phyloP scores from a whole-genome alignment of 2,888 invertebrate species.

The Keiferia lycopersicella region DNA sequence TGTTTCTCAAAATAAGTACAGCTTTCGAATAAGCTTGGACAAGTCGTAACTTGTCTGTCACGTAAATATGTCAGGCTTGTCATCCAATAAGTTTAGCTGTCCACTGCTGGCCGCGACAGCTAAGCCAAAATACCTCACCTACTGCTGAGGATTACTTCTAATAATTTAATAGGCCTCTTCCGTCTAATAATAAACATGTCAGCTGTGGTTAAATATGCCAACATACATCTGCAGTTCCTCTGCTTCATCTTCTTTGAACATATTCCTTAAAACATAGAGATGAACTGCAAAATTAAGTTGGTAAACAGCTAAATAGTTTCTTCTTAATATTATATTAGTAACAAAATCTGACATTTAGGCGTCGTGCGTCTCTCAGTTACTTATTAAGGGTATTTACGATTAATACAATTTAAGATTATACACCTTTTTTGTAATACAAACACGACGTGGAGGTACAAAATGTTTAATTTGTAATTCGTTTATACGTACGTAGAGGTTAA shows the following conservation, averaged over 20 bases:
- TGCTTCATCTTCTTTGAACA: conserved; percentile 33
- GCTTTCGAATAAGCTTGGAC: conserved; percentile 27
- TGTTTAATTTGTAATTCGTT: conserved; percentile 74
- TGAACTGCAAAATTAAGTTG: conserved; percentile 31
- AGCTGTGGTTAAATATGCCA: conserved; percentile 68
- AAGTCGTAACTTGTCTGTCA: conserved; percentile 47
- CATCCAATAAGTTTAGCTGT: conserved; percentile 53
- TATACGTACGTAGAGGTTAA: conserved; percentile 69
- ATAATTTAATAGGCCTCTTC: conserved; percentile 78
- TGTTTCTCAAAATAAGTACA: conserved; percentile 18
- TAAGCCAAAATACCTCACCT: conserved; percentile 69
- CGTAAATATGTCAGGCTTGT: conserved; percentile 63
- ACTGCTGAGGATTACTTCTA: conserved; percentile 69
- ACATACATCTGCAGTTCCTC: conserved; percentile 39
- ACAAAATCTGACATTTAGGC: conserved; percentile 73
- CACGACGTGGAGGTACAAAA: conserved; percentile 69
- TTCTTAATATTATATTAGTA: conserved; percentile 64
- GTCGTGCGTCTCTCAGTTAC: conserved; percentile 63
- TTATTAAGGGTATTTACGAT: conserved; percentile 74
- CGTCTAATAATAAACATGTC: conserved; percentile 78
- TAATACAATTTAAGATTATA: conserved; percentile 68
- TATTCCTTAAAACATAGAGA: conserved; percentile 38
- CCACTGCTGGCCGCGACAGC: conserved; percentile 53
- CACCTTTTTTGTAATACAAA: conserved; percentile 68
- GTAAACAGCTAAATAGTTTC: conserved; percentile 37